These are phyloP conservation scores for Idaea dimidiata DNA, from an alignment of 2,888 invertebrate species.

Conservation along the genomic window DNA sequence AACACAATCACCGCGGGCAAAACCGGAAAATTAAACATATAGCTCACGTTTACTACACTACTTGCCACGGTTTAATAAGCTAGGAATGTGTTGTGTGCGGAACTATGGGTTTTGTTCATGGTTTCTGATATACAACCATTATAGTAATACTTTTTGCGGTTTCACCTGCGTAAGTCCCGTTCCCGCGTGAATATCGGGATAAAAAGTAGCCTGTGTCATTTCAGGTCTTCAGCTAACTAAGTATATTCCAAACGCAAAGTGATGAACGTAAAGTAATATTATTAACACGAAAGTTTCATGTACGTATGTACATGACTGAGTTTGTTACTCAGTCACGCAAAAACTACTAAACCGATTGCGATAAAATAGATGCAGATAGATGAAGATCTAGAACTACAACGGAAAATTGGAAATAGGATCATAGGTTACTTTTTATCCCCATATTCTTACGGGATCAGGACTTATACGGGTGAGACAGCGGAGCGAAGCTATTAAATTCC, in stretches of 20 bases:
- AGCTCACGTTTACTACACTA: slow-evolving; percentile 32
- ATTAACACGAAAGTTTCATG: background rate
- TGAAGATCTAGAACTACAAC: background rate
- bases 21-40: slow-evolving; percentile 75
- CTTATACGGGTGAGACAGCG: background rate
- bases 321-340: background rate
- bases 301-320: too few relatives aligned
- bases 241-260: too few relatives aligned
- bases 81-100: slow-evolving; percentile 39
- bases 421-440: background rate
- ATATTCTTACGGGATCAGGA: background rate
- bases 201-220: too few relatives aligned
- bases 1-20: slow-evolving; percentile 70
- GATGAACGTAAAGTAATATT: too few relatives aligned
- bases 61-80: slow-evolving; percentile 46
- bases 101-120: slow-evolving; percentile 11
- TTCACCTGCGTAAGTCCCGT: too few relatives aligned
- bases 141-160: too few relatives aligned
- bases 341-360: background rate
- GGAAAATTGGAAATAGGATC: too few relatives aligned
- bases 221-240: too few relatives aligned
- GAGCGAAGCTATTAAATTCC: too few relatives aligned
- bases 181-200: too few relatives aligned
- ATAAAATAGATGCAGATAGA: background rate
- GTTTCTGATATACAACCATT: background rate